These are phyloP conservation scores for Melinaea marsaeus DNA, from an alignment of 2,888 invertebrate species.

Conservation along the genomic window DNA sequence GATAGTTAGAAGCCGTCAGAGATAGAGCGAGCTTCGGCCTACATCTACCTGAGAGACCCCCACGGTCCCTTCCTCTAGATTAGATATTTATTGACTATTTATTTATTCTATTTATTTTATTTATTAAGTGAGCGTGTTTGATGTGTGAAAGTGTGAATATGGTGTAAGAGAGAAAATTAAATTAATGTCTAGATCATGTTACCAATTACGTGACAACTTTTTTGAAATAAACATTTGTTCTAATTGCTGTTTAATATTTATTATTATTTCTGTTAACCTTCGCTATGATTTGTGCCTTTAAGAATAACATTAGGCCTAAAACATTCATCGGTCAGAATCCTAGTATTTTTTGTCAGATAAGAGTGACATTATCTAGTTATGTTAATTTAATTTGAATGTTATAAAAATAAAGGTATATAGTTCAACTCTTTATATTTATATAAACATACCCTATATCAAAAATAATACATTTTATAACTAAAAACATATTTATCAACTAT, in stretches of 20 bases:
- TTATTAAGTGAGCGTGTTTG: constrained; percentile 78
- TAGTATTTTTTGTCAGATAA: constrained; percentile 63
- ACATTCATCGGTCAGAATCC: constrained; percentile 66
- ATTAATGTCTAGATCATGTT: constrained; percentile 80
- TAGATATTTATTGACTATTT: constrained; percentile 79
- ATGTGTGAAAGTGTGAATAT: constrained; percentile 74
- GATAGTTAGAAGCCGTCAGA: constrained; percentile 66
- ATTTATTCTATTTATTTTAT: constrained; percentile 79
- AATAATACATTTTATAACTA: constrained; percentile 37
- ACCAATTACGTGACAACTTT: constrained; percentile 76
- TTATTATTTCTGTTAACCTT: constrained; percentile 54
- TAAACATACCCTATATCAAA: constrained; percentile 46
- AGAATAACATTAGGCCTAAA: constrained; percentile 13
- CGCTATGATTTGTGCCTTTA: constrained; percentile 64
- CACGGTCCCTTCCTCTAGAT: constrained; percentile 72
- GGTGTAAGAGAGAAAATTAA: constrained; percentile 71
- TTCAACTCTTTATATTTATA: constrained; percentile 58
- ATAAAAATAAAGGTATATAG: constrained; percentile 67
- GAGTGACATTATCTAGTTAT: constrained; percentile 76
- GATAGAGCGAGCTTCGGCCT: constrained; percentile 55
- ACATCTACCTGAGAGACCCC: constrained; percentile 70
- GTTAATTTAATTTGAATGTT: constrained; percentile 71
- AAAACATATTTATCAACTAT: constrained; percentile 35
- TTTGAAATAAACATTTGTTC: constrained; percentile 77
- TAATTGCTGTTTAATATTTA: constrained; percentile 70